Evolutionary conservation across 2,888 invertebrate genomes (phyloP), one percentile per base, ranked within the genome.

Genomic region (Clostera curtula): DNA sequence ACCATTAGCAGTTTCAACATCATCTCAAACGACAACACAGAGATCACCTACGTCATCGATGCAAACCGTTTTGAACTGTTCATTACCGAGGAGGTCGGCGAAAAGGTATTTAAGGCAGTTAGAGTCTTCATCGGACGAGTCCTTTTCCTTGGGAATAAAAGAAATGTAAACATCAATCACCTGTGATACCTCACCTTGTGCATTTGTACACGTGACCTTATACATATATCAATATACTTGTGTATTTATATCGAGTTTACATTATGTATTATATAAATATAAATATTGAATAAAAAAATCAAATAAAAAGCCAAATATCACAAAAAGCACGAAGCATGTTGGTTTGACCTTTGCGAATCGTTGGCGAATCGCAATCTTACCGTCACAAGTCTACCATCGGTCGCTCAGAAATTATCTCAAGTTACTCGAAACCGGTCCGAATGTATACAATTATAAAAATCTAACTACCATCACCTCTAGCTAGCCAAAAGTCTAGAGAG

Each of bases 91-190:
- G 60, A 88, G 79, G 68, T 87, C 88, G 72, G 87, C 88, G 79
- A 89, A 87, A 72, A 89, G 86, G 79, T 88, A 88, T 87, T 86
- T 88, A 80, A 89, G 87, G 88, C 89, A 89, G 88, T 87, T 88
- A 83, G 86, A 85, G 77, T 87, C 79, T 63, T 79, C 79, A 60
- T 79, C 80, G 65, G 79, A 77, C 56, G 79, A 71, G 54, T 69
- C 72, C 72, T 67, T 62, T 61, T 73, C 79, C 79, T 80, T 75
- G 51, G 67, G 54, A 58, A 74, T 64, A 71, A 59, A 68, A 75
- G 40, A 72, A 71, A 57, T 50, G 64, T 51, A 69, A 50, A 66
- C 50, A 57, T 72, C 50, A 72, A 56, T 68, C 53, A 56, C 49
- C 54, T 31, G 34, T 19, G 29, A 24, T 16, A 39, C 19, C 41